phyloP scores from a whole-genome alignment of 1,140 invertebrate genomes.

The Coptotermes formosanus region DNA sequence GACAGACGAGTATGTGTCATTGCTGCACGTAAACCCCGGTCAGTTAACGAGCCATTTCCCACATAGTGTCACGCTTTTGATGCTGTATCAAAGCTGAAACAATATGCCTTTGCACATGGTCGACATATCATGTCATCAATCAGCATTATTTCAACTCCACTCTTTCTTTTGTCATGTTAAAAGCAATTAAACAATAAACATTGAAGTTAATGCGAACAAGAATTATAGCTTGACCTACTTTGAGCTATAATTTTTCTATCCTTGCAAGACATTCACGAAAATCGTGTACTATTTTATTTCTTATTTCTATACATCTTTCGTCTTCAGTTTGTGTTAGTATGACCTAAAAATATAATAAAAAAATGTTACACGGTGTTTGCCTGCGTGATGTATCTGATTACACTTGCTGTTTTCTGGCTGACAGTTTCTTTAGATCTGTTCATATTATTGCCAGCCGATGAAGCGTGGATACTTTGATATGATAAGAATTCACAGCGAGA shows the following conservation, averaged over 20 bases:
- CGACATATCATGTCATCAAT: neutral
- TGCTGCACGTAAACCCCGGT: neutral
- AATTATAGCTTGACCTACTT: neutral
- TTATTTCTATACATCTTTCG: neutral
- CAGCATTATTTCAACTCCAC: neutral
- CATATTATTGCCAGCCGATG: neutral
- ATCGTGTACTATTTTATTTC: constrained; percentile 3
- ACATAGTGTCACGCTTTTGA: neutral
- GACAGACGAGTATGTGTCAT: no score
- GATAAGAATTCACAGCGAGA: neutral
- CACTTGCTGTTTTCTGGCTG: neutral
- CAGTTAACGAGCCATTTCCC: neutral
- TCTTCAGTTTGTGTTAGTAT: neutral
- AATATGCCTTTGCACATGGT: neutral
- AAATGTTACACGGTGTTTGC: neutral
- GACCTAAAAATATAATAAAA: neutral
- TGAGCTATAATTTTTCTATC: neutral
- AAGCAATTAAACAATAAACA: neutral
- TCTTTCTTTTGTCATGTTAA: neutral
- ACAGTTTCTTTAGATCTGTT: neutral
- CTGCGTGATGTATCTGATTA: neutral
- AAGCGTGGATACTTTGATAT: neutral
- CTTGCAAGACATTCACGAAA: neutral
- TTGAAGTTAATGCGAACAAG: neutral
- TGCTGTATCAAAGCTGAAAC: neutral